A percentile compares a stretch with the other conserved stretches of the same genome.
Evolutionary conservation across 1,140 invertebrate genomes (phyloP).

Genomic region (Drosophila burlai): DNA sequence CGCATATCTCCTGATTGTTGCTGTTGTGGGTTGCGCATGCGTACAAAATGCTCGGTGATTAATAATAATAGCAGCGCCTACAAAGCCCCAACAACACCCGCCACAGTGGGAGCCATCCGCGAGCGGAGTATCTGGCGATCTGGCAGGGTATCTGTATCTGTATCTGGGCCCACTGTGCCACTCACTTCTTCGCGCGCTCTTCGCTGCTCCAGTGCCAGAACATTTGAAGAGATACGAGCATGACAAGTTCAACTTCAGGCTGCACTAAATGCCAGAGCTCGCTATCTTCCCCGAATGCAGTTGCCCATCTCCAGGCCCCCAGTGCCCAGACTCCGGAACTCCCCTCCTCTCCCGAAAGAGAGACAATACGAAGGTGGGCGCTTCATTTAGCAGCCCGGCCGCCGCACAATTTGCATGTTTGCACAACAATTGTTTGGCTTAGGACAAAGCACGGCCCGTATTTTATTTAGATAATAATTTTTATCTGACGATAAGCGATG

Average conservation of each 20-base stretch:
- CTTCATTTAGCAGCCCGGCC: slow-evolving; percentile 74
- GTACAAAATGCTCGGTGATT: slow-evolving; percentile 84
- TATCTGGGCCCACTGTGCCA: slow-evolving; percentile 12
- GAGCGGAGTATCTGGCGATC: slow-evolving; percentile 24
- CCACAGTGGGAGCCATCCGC: slow-evolving; percentile 50
- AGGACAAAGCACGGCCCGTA: slow-evolving; percentile 70
- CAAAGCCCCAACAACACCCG: slow-evolving; percentile 41
- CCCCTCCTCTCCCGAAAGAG: background rate
- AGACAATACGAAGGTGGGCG: slow-evolving; percentile 75
- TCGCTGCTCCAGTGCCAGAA: slow-evolving; percentile 62
- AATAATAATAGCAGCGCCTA: slow-evolving; percentile 82
- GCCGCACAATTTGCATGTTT: slow-evolving; percentile 83
- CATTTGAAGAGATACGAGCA: slow-evolving; percentile 79
- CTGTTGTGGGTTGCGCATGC: slow-evolving; percentile 73
- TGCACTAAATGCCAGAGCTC: slow-evolving; percentile 73
- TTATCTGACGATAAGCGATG: slow-evolving; percentile 73
- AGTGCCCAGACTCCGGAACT: background rate
- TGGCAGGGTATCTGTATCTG: slow-evolving; percentile 13
- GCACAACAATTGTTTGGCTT: slow-evolving; percentile 81
- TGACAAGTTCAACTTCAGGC: slow-evolving; percentile 76
- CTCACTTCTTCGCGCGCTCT: slow-evolving; percentile 32
- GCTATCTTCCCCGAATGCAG: slow-evolving; percentile 53
- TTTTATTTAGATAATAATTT: slow-evolving; percentile 82
- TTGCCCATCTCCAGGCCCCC: slow-evolving; percentile 15
- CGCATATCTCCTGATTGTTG: slow-evolving; percentile 64